phyloP scores from a whole-genome alignment of 92 coral and sea anemone genomes.

The Palythoa heliodiscus region DNA sequence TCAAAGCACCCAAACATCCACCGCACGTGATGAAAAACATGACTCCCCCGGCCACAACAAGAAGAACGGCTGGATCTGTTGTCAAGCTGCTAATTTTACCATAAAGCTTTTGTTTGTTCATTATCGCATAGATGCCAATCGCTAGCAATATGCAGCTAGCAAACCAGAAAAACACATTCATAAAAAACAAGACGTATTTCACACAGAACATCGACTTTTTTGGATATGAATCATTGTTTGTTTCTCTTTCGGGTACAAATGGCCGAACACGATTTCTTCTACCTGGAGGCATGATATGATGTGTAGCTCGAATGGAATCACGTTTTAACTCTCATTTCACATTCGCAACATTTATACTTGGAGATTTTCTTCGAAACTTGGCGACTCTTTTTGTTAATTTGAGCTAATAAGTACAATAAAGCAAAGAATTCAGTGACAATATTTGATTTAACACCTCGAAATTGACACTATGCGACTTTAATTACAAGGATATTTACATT shows the following conservation, averaged over 20 bases:
- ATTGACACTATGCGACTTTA: not conserved
- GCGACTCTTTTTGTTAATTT: not conserved
- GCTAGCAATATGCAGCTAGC: constrained; percentile 80
- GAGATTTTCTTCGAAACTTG: not conserved
- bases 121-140: constrained; percentile 77
- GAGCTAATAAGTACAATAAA: not conserved
- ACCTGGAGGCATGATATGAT: constrained; percentile 35
- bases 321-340: not conserved
- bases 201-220: constrained; percentile 78
- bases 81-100: constrained; percentile 80
- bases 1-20: constrained; percentile 92
- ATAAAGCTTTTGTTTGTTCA: constrained; percentile 83
- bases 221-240: constrained; percentile 61
- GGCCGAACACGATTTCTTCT: constrained; percentile 38
- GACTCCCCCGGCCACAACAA: constrained; percentile 72
- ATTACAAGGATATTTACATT: not conserved
- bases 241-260: constrained; percentile 29
- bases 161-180: constrained; percentile 87
- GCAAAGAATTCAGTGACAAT: not conserved
- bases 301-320: not conserved
- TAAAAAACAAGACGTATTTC: constrained; percentile 88
- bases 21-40: constrained; percentile 83
- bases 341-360: not conserved
- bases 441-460: not conserved
- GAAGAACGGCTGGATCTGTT: constrained; percentile 90